Evolutionary conservation across 2,113 vertebrate species (phyloP).

Genomic region (Etheostoma spectabile): DNA sequence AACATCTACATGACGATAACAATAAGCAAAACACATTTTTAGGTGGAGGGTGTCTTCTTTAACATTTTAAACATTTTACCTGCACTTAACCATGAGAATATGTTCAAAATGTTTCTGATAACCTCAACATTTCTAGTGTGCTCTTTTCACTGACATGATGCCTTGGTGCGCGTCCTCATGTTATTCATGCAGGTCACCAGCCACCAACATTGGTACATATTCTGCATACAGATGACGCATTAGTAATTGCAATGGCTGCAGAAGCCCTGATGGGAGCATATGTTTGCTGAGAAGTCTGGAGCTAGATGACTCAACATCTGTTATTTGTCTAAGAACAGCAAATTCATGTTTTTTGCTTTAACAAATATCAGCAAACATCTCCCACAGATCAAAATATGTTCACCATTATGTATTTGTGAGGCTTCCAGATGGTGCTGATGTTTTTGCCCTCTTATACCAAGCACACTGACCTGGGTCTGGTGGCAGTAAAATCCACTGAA

Average conservation of each 20-base stretch:
- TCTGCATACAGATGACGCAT: neutral
- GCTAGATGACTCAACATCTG: slow-evolving; percentile 10
- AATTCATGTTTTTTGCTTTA: neutral
- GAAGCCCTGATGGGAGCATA: neutral
- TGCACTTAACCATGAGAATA: neutral
- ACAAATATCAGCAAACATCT: slow-evolving; percentile 32
- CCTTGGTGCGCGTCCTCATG: neutral
- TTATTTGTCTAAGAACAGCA: slow-evolving; percentile 21
- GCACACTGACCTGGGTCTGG: slow-evolving; percentile 78
- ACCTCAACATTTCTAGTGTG: neutral
- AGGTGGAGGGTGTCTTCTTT: neutral
- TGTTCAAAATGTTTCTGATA: neutral
- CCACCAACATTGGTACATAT: neutral
- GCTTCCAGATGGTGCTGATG: slow-evolving; percentile 47
- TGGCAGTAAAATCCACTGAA: slow-evolving; percentile 87
- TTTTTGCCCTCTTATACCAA: neutral
- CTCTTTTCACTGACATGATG: neutral
- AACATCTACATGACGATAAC: neutral
- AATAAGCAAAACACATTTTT: neutral
- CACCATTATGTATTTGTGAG: slow-evolving; percentile 2
- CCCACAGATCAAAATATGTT: slow-evolving; percentile 32
- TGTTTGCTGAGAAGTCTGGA: neutral
- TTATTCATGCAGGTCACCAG: neutral
- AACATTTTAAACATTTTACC: neutral
- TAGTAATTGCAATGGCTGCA: slow-evolving; percentile 3